Conservation (phyloP, 2,888 invertebrate genomes). For the Eupithecia insigniata region DNA sequence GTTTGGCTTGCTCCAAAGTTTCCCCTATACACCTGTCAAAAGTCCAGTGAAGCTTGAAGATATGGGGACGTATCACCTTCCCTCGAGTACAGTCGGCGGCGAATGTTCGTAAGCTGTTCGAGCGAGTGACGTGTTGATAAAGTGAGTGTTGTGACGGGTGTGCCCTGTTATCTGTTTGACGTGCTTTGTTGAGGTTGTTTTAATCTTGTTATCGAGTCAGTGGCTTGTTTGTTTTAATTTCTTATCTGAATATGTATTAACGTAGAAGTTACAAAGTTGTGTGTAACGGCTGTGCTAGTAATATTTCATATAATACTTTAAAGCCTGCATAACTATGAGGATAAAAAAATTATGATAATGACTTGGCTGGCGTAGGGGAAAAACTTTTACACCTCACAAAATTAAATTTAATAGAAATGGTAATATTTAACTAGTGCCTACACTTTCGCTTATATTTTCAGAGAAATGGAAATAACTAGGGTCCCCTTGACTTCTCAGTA, state of each 20-base stretch:
- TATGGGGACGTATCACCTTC: constrained; percentile 60
- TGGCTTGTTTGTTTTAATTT: constrained; percentile 11
- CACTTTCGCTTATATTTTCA: not conserved
- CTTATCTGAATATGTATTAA: not conserved
- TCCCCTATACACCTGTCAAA: constrained; percentile 63
- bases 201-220: constrained; percentile 26
- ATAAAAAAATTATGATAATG: not conserved
- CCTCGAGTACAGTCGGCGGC: constrained; percentile 47
- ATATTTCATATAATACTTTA: not conserved
- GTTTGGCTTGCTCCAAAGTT: constrained; percentile 37
- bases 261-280: not conserved
- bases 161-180: constrained; percentile 31
- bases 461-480: not conserved
- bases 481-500: not conserved
- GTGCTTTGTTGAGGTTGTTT: constrained; percentile 20
- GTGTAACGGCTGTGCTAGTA: not conserved
- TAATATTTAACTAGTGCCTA: too few relatives aligned
- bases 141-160: constrained; percentile 32
- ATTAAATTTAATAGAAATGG: too few relatives aligned
- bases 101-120: constrained; percentile 37
- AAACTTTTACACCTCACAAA: too few relatives aligned
- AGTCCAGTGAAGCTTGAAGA: constrained; percentile 61
- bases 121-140: constrained; percentile 36
- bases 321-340: not conserved
- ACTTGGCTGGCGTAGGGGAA: too few relatives aligned